These are phyloP conservation scores for Embidobia sp. DNA, from an alignment of 2,888 invertebrate genomes.

Conservation along the genomic window DNA sequence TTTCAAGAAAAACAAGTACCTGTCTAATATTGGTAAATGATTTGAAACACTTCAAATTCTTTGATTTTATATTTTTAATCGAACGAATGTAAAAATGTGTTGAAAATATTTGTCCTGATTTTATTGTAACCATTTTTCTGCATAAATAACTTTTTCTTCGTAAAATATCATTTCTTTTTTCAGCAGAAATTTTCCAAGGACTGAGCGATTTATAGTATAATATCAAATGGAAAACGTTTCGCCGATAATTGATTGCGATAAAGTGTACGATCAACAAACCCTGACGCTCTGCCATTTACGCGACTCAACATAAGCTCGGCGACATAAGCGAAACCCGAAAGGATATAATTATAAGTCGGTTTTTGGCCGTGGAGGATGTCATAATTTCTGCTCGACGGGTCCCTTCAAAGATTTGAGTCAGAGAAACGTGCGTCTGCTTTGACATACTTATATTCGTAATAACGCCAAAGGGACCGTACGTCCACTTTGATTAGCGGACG, in stretches of 20 bases:
- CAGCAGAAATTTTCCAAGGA: too few relatives aligned
- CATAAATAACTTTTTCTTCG: too few relatives aligned
- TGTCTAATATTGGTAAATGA: too few relatives aligned
- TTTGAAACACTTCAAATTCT: too few relatives aligned
- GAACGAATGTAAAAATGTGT: too few relatives aligned
- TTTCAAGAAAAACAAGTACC: too few relatives aligned
- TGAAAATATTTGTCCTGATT: too few relatives aligned
- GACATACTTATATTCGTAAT: conserved; percentile 76
- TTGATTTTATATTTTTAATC: too few relatives aligned
- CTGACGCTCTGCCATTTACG: conserved; percentile 25
- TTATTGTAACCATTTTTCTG: too few relatives aligned
- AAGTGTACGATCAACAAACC: conserved; percentile 33
- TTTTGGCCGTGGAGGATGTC: conserved; percentile 62
- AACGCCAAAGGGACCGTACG: conserved; percentile 71
- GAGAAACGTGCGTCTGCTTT: conserved; percentile 73
- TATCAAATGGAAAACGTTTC: too few relatives aligned
- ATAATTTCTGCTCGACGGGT: conserved; percentile 78
- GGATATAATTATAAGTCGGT: conserved; percentile 47
- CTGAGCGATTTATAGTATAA: too few relatives aligned
- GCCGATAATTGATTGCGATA: conserved; percentile 3
- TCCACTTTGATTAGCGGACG: conserved; percentile 78
- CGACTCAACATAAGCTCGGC: conserved; percentile 21
- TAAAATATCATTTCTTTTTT: too few relatives aligned
- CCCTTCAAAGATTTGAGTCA: conserved; percentile 76
- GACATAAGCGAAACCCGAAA: conserved; percentile 40